Evolutionary conservation across 1,140 invertebrate species (phyloP).

Genomic region (Psix sp.): DNA sequence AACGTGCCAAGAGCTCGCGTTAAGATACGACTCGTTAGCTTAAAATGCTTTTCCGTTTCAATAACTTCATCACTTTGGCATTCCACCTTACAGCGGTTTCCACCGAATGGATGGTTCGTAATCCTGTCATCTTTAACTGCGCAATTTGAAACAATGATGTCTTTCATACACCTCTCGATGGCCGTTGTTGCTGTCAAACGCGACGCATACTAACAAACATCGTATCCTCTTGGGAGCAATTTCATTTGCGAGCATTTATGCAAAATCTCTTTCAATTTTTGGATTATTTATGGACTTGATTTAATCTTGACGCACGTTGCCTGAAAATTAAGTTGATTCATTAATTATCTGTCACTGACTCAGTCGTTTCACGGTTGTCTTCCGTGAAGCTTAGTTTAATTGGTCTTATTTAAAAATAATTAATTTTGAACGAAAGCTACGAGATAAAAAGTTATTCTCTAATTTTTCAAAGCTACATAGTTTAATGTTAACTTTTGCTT

Average conservation of each 20-base stretch:
- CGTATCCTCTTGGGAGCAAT: slow-evolving; percentile 1
- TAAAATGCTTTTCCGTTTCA: slow-evolving; percentile 58
- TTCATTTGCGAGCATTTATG: slow-evolving; percentile 8
- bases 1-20: slow-evolving; percentile 58
- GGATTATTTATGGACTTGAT: slow-evolving; percentile 13
- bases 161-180: slow-evolving; percentile 33
- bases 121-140: slow-evolving; percentile 51
- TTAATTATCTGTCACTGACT: slow-evolving; percentile 8
- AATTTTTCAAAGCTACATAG: no score
- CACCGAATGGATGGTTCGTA: slow-evolving; percentile 43
- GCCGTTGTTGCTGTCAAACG: slow-evolving; percentile 23
- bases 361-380: no score
- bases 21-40: slow-evolving; percentile 63
- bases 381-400: no score
- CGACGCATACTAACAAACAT: background rate
- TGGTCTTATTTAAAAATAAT: no score
- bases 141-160: slow-evolving; percentile 46
- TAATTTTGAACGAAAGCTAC: no score
- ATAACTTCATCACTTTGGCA: slow-evolving; percentile 57
- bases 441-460: no score
- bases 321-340: slow-evolving; percentile 12
- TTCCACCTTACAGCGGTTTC: slow-evolving; percentile 59
- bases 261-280: slow-evolving; percentile 1
- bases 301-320: background rate
- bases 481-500: no score